Percentiles rank a stretch among this genome's conserved stretches.
phyloP scores from a whole-genome alignment of 2,113 vertebrate genomes.

The Sinocyclocheilus maitianheensis region DNA sequence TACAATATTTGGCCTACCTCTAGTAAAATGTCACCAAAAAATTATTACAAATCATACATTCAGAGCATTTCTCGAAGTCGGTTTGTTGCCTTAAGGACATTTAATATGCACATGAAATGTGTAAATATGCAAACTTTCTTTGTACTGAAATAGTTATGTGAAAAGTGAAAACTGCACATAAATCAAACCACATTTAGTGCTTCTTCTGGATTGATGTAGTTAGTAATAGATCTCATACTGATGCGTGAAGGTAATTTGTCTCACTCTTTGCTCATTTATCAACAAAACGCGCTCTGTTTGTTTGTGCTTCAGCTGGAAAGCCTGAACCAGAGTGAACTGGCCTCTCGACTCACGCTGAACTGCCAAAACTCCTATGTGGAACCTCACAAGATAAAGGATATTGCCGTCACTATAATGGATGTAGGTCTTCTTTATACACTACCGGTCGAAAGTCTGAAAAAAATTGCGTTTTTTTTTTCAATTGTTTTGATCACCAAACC shows the following conservation, averaged over 20 bases:
- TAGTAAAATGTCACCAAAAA: background rate
- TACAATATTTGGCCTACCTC: background rate
- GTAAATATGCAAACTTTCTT: background rate
- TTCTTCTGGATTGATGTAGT: background rate
- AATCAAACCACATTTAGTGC: background rate
- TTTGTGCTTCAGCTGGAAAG: conserved; percentile 84
- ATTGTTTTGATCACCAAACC: background rate
- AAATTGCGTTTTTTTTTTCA: background rate
- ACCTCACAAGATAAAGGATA: conserved; percentile 95
- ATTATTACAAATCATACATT: background rate
- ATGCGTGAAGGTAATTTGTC: conserved; percentile 3
- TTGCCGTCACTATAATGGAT: conserved; percentile 95
- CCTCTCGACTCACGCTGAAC: conserved; percentile 94
- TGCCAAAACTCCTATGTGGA: conserved; percentile 99
- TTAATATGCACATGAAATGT: background rate
- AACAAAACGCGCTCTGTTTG: conserved; percentile 34
- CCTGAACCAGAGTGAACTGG: conserved; percentile 92
- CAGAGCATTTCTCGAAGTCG: background rate
- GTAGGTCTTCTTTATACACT: conserved; percentile 76
- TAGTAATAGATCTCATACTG: background rate
- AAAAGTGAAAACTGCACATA: background rate
- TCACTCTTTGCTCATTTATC: conserved; percentile 12
- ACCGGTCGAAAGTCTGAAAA: background rate
- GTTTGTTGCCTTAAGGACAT: background rate
- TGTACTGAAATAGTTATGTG: background rate